These are phyloP conservation scores for Acanthiza pusilla DNA, from an alignment of 2,797 vertebrate genomes.

Conservation along the genomic window DNA sequence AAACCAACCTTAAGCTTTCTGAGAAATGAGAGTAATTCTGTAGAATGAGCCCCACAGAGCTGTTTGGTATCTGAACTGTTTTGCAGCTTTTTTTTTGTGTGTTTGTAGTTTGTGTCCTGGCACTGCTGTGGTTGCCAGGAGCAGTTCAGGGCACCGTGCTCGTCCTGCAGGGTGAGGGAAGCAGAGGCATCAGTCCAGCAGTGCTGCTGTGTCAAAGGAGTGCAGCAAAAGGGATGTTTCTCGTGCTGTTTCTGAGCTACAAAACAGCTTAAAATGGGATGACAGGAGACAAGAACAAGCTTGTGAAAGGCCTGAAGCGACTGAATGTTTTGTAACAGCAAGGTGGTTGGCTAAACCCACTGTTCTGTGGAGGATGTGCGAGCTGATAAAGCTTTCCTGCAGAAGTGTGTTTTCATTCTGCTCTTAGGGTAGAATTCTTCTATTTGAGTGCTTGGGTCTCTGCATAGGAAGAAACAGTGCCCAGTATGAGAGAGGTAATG, in stretches of 20 bases:
- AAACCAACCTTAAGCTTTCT: not conserved
- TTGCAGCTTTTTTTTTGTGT: not conserved
- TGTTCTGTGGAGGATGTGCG: not conserved
- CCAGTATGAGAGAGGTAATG: not conserved
- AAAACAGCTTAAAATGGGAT: not conserved
- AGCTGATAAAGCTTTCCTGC: not conserved
- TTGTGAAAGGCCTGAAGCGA: not conserved
- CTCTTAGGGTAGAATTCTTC: not conserved
- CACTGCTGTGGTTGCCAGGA: accelerated
- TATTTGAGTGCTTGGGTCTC: not conserved
- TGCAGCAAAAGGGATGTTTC: not conserved
- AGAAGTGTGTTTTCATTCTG: not conserved
- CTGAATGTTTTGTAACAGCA: not conserved
- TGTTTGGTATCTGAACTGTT: not conserved
- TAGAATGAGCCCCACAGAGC: not conserved
- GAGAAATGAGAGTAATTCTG: not conserved
- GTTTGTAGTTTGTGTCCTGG: not conserved
- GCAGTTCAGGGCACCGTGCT: accelerated
- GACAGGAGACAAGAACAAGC: not conserved
- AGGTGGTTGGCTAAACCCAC: not conserved
- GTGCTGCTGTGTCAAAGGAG: not conserved
- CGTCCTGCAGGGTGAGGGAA: not conserved
- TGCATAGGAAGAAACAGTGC: not conserved
- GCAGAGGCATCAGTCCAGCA: not conserved
- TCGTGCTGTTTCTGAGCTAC: not conserved